Conservation (phyloP, 1,140 invertebrate species). For the Drosophila lowei region DNA sequence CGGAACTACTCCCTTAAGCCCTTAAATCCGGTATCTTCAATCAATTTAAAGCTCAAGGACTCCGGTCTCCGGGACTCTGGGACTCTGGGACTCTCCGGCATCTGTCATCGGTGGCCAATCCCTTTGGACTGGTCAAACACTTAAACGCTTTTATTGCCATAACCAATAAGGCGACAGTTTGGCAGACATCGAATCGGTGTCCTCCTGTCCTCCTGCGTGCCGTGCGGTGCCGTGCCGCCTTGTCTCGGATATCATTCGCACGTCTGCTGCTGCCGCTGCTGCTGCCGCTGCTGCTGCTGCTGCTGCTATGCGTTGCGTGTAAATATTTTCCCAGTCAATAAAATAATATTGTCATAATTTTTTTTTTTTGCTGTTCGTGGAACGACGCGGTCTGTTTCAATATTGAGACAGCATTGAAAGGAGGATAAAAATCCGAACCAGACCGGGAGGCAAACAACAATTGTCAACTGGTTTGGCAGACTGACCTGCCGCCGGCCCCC, state of each 20-base stretch:
- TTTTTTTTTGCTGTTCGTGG: conserved; percentile 24
- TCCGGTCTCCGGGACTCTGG: too few relatives aligned
- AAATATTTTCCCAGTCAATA: conserved; percentile 81
- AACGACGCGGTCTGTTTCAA: conserved; percentile 58
- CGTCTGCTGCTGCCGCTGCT: conserved; percentile 9
- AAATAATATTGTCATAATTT: conserved; percentile 81
- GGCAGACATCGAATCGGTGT: conserved; percentile 18
- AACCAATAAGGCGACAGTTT: conserved; percentile 66
- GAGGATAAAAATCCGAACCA: conserved; percentile 68
- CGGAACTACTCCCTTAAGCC: conserved; percentile 12
- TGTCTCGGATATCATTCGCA: conserved; percentile 47
- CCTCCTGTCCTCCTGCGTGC: conserved; percentile 18
- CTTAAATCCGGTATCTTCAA: conserved; percentile 20
- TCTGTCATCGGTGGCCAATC: conserved; percentile 16
- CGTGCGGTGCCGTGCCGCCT: conserved; percentile 55
- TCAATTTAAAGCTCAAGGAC: conserved; percentile 42
- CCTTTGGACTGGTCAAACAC: conserved; percentile 39
- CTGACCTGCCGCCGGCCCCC: too few relatives aligned
- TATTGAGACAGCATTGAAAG: conserved; percentile 72
- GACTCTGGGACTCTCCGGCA: background rate
- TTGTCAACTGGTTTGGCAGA: conserved; percentile 40
- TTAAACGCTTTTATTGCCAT: conserved; percentile 64
- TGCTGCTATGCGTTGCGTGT: conserved; percentile 59
- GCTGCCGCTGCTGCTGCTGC: conserved; percentile 8
- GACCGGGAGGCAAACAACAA: conserved; percentile 51